Conservation (phyloP, 2,113 vertebrate genomes). For the Shinisaurus crocodilurus region DNA sequence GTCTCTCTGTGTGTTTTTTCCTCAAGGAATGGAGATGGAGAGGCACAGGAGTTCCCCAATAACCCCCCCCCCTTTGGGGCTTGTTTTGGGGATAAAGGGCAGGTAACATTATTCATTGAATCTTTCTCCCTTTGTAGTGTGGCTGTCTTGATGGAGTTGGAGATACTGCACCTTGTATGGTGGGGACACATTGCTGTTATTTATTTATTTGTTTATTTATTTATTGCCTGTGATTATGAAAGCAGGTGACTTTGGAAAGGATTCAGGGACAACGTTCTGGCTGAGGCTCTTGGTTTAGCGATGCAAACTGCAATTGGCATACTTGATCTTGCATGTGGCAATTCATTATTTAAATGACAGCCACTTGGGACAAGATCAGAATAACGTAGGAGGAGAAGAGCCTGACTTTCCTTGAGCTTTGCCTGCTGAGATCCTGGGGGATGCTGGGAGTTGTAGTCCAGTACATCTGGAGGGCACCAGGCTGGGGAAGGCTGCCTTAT, state of each 20-base stretch:
- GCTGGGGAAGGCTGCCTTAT: not conserved
- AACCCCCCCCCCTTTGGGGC: not conserved
- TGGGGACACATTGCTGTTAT: not conserved
- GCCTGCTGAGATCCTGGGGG: too few species aligned
- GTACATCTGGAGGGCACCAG: too few species aligned
- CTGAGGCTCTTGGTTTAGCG: not conserved
- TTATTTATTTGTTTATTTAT: too few species aligned
- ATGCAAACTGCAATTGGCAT: not conserved
- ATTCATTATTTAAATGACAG: not conserved
- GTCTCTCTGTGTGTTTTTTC: not conserved
- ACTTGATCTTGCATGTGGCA: not conserved
- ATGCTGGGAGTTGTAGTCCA: too few species aligned
- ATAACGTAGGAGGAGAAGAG: not conserved
- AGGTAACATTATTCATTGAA: not conserved
- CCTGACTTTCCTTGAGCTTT: not conserved
- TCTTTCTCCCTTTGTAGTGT: not conserved
- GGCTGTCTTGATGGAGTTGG: not conserved
- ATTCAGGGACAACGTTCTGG: not conserved
- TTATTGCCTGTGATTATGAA: not conserved
- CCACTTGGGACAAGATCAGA: not conserved
- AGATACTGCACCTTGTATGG: not conserved
- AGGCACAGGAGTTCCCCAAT: not conserved
- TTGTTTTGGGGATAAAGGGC: not conserved
- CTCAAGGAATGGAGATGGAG: not conserved
- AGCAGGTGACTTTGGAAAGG: constrained; percentile 3